Conservation (phyloP, 2,113 vertebrate genomes). For the Oreotrochilus melanogaster region DNA sequence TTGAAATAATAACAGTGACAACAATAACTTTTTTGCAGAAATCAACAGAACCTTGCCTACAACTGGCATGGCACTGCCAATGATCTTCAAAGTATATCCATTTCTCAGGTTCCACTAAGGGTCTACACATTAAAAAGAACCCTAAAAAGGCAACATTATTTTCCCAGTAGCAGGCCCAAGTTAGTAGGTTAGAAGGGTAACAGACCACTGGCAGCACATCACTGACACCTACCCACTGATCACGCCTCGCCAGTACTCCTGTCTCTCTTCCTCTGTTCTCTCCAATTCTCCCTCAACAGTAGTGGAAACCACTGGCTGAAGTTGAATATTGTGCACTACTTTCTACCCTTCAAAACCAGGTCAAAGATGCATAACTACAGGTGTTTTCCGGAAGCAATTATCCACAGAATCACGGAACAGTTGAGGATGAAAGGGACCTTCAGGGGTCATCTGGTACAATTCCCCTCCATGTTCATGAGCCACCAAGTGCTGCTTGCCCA, state of each 20-base stretch:
- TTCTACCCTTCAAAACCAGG: background rate
- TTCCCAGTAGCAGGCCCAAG: background rate
- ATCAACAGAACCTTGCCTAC: background rate
- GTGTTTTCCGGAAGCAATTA: background rate
- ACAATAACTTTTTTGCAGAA: background rate
- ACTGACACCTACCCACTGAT: background rate
- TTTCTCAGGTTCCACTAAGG: background rate
- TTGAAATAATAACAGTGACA: background rate
- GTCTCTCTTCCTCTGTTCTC: background rate
- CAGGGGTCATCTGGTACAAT: too few relatives aligned
- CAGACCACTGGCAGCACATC: background rate
- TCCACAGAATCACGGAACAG: background rate
- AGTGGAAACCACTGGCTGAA: background rate
- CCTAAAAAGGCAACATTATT: background rate
- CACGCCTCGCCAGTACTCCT: background rate
- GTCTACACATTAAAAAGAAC: background rate
- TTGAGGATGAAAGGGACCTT: too few relatives aligned
- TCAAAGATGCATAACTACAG: background rate
- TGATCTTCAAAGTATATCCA: background rate
- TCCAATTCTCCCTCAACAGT: background rate
- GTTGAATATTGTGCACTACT: rapidly evolving
- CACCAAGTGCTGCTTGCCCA: too few relatives aligned
- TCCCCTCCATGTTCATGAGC: too few relatives aligned
- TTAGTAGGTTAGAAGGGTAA: background rate
- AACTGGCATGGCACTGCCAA: background rate